A percentile compares a stretch with the other conserved stretches of the same genome.
Evolutionary conservation across 2,888 invertebrate species (phyloP).

Genomic region (Papilio protenor): DNA sequence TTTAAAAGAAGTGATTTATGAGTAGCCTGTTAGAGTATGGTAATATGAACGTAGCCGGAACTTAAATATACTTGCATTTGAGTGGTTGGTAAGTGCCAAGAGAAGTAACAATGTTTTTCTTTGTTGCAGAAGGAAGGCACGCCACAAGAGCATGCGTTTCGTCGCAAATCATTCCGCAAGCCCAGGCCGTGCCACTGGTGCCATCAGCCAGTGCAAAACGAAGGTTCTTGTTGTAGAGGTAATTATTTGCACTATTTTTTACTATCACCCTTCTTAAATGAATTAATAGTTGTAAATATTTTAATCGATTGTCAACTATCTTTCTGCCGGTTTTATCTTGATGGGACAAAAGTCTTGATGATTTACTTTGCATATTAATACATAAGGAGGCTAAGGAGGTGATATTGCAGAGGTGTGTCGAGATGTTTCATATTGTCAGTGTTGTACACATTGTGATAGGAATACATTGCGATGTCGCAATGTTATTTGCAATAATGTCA

Average conservation of each 20-base stretch:
- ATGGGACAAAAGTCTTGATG: neutral
- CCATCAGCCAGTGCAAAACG: slow-evolving; percentile 89
- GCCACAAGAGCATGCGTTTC: slow-evolving; percentile 89
- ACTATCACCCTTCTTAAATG: neutral
- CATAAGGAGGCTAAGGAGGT: slow-evolving; percentile 2
- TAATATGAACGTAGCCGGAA: neutral
- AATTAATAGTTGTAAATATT: neutral
- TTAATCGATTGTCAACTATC: neutral
- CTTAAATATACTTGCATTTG: neutral
- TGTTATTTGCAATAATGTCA: slow-evolving; percentile 36
- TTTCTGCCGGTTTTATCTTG: neutral
- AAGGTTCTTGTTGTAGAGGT: slow-evolving; percentile 92
- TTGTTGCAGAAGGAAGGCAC: slow-evolving; percentile 87
- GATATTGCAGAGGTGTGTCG: slow-evolving; percentile 9
- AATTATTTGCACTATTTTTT: slow-evolving; percentile 49
- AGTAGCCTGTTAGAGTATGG: neutral
- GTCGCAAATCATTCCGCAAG: slow-evolving; percentile 89
- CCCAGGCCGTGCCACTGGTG: slow-evolving; percentile 91
- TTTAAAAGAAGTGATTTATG: slow-evolving; percentile 10
- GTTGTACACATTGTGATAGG: slow-evolving; percentile 14
- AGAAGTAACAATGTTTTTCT: slow-evolving; percentile 46
- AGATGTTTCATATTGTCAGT: slow-evolving; percentile 11
- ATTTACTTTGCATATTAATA: slow-evolving; percentile 1
- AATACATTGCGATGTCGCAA: slow-evolving; percentile 14
- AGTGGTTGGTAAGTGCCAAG: neutral